Conservation (phyloP, 2,113 vertebrate genomes). For the Chaetodon auriga region DNA sequence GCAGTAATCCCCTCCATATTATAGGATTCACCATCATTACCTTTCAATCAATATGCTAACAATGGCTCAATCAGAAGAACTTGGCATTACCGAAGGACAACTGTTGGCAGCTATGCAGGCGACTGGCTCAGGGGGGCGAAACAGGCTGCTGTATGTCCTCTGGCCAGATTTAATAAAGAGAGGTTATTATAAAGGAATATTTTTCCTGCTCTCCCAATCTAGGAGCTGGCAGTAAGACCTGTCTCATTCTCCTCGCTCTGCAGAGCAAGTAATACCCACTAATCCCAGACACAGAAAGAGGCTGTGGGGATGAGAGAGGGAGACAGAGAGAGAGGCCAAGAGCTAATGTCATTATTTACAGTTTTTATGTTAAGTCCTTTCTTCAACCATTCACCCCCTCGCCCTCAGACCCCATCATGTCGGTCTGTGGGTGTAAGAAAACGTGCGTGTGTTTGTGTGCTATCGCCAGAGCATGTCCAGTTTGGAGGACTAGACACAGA, state of each 20-base stretch:
- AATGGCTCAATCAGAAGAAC: slow-evolving; percentile 21
- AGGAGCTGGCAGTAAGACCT: slow-evolving; percentile 64
- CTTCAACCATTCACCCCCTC: slow-evolving; percentile 24
- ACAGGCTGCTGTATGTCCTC: slow-evolving; percentile 54
- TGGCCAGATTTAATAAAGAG: slow-evolving; percentile 76
- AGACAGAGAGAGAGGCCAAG: neutral
- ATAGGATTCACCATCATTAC: slow-evolving; percentile 39
- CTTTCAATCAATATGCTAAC: slow-evolving; percentile 36
- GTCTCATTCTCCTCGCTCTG: slow-evolving; percentile 76
- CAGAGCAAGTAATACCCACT: slow-evolving; percentile 80
- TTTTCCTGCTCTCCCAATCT: slow-evolving; percentile 62
- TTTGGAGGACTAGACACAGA: slow-evolving; percentile 52
- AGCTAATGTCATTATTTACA: slow-evolving; percentile 58
- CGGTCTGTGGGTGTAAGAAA: neutral
- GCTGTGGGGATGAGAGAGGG: slow-evolving; percentile 9
- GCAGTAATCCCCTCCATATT: slow-evolving; percentile 9
- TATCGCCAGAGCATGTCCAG: slow-evolving; percentile 35
- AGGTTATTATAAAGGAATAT: slow-evolving; percentile 72
- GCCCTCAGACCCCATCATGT: slow-evolving; percentile 24
- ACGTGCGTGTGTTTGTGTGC: neutral
- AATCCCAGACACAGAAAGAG: slow-evolving; percentile 67
- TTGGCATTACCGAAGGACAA: slow-evolving; percentile 12
- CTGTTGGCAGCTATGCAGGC: slow-evolving; percentile 38
- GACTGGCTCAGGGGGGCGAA: slow-evolving; percentile 14
- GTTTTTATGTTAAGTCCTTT: slow-evolving; percentile 39